Evolutionary conservation across 2,888 invertebrate genomes (phyloP).

Genomic region (Nomada goodeniana): DNA sequence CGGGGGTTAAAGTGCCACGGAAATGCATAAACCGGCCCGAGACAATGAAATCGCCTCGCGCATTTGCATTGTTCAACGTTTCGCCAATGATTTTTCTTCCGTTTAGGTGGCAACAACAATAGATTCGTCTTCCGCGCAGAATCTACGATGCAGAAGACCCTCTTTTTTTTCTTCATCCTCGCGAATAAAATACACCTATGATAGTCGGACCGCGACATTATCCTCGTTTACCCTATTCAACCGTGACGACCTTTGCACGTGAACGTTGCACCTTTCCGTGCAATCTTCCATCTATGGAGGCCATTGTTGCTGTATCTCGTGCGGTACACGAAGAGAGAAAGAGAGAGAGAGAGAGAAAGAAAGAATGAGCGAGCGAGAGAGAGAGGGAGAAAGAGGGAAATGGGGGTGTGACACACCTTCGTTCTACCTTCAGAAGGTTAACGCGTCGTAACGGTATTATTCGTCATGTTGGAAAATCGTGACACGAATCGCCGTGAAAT

Average conservation of each 20-base stretch:
- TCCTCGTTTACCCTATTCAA: constrained; percentile 65
- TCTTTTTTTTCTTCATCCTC: neutral
- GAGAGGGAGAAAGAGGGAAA: constrained; percentile 26
- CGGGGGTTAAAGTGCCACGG: no score
- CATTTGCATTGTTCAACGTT: neutral
- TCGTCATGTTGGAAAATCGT: constrained; percentile 38
- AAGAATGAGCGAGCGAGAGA: constrained; percentile 3
- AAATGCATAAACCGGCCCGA: no score
- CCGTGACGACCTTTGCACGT: constrained; percentile 69
- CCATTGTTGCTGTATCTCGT: constrained; percentile 63
- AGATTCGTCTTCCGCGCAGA: neutral
- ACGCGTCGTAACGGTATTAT: constrained; percentile 65
- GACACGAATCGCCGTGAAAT: constrained; percentile 19
- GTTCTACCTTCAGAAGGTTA: constrained; percentile 79
- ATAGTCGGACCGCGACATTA: constrained; percentile 55
- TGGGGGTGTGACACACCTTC: constrained; percentile 77
- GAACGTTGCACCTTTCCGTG: constrained; percentile 71
- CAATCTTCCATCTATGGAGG: constrained; percentile 71
- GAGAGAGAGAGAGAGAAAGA: constrained; percentile 18
- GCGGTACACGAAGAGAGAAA: constrained; percentile 37
- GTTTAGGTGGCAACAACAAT: neutral
- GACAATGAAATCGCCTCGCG: no score
- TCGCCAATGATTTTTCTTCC: neutral
- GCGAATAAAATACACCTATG: constrained; percentile 39
- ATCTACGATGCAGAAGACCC: constrained; percentile 13